Evolutionary conservation across 35 echinoderm and acorn worm species (phyloP).

Genomic region (Anneissia japonica): DNA sequence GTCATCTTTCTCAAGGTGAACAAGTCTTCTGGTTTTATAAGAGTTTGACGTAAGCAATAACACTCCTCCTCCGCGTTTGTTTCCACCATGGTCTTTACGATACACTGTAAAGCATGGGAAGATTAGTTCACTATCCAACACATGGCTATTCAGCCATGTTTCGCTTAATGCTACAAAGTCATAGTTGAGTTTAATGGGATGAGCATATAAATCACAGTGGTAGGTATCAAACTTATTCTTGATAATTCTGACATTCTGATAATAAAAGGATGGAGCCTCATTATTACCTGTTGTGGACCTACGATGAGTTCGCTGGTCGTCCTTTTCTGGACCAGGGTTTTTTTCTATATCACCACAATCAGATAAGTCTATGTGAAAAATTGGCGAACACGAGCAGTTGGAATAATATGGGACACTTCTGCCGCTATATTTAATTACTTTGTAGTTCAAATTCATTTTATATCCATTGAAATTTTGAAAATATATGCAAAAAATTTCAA

Average conservation of each 20-base stretch:
- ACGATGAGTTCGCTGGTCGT: neutral
- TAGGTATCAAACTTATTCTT: neutral
- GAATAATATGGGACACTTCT: no score
- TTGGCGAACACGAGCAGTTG: no score
- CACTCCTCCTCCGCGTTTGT: conserved; percentile 5
- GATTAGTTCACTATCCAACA: neutral
- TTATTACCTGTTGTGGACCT: neutral
- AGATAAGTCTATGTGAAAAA: no score
- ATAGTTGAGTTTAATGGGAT: neutral
- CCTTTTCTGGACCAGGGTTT: no score
- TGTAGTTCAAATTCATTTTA: no score
- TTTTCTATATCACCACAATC: no score
- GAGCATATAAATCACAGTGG: neutral
- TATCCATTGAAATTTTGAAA: no score
- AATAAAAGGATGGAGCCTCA: neutral
- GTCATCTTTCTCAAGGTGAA: neutral
- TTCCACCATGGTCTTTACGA: neutral
- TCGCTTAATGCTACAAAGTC: neutral
- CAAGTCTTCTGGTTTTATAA: neutral
- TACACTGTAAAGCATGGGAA: neutral
- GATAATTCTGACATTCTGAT: neutral
- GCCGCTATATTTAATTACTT: no score
- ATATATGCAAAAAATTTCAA: no score
- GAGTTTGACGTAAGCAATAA: neutral
- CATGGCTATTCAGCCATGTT: neutral